Evolutionary conservation across 1,140 invertebrate species (phyloP), one percentile per base, ranked within the genome.

Genomic region (Sycophila sp.): DNA sequence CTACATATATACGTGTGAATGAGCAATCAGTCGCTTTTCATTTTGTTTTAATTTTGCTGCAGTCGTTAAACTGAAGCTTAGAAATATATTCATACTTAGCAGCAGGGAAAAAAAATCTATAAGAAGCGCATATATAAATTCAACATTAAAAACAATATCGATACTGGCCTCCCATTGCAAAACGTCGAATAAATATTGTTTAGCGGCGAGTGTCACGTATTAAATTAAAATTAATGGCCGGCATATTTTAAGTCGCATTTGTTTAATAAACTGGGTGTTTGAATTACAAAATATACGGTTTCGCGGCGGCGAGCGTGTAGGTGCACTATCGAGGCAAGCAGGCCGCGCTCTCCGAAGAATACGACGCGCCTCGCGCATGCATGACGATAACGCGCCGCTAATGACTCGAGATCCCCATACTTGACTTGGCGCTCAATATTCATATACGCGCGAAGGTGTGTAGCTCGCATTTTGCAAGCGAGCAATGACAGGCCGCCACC

Each of bases 361-460:
- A 40, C 17, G 40, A 55, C 32, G 32, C 36, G 19, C 13, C 26
- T 26, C 0, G n/a, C n/a, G 62, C 34, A 55, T 66, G 32, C 6
- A 32, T 32, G 30, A 32, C 49, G 63, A 55, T 55, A 28, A 51
- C 4, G 34, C n/a, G 22, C 17, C 22, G 34, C 24, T 66, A 66
- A 66, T 66, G 63, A 66, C 24, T 38, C 63, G 36, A n/a, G n/a
- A 55, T 42, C 32, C n/a, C 34, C 42, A 36, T 45, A 24, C 47
- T 38, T 2, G 13, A 53, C n/a, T 19, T 22, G 15, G 15, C 15
- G 10, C 47, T 36, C 28, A 19, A 55, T n/a, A n/a, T 55, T 36
- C 53, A 36, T 36, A 36, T 11, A 28, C n/a, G n/a, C n/a, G n/a
- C n/a, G n/a, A 10, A 56, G 53, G n/a, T 10, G 17, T 47, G 59